phyloP scores from a whole-genome alignment of 2,113 vertebrate genomes.

The Myocastor coypus region DNA sequence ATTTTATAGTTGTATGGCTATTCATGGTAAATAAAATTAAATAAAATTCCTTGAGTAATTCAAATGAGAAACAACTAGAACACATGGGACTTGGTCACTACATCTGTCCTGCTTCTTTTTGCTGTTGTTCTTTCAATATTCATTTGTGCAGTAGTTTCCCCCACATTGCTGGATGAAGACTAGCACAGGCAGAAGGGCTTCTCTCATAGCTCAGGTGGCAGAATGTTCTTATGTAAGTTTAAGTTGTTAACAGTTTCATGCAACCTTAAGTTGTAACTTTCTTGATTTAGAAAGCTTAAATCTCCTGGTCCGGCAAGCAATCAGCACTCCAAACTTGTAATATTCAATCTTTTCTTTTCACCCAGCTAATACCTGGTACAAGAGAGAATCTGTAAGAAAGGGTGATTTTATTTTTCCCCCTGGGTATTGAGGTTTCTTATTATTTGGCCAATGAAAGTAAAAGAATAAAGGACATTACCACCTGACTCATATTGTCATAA shows the following conservation, averaged over 20 bases:
- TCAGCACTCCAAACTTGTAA: not conserved
- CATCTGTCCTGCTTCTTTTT: not conserved
- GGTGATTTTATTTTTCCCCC: not conserved
- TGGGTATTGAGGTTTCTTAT: not conserved
- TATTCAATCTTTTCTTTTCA: not conserved
- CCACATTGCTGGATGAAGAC: not conserved
- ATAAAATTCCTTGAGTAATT: not conserved
- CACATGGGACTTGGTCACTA: not conserved
- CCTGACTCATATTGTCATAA: not conserved
- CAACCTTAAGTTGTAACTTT: not conserved
- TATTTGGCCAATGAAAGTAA: not conserved
- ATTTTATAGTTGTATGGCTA: not conserved
- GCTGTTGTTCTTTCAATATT: not conserved
- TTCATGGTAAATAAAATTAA: slow-evolving; percentile 1
- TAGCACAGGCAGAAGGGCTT: not conserved
- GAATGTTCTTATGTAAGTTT: not conserved
- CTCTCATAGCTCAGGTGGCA: not conserved
- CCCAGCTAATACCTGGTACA: not conserved
- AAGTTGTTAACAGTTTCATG: not conserved
- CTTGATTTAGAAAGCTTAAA: not conserved
- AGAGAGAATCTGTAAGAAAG: not conserved
- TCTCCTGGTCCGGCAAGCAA: not conserved
- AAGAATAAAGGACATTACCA: not conserved
- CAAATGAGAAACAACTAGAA: not conserved
- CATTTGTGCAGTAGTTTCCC: not conserved